Evolutionary conservation across 2,113 vertebrate genomes (phyloP).

Genomic region (Amblyopsis rosae): DNA sequence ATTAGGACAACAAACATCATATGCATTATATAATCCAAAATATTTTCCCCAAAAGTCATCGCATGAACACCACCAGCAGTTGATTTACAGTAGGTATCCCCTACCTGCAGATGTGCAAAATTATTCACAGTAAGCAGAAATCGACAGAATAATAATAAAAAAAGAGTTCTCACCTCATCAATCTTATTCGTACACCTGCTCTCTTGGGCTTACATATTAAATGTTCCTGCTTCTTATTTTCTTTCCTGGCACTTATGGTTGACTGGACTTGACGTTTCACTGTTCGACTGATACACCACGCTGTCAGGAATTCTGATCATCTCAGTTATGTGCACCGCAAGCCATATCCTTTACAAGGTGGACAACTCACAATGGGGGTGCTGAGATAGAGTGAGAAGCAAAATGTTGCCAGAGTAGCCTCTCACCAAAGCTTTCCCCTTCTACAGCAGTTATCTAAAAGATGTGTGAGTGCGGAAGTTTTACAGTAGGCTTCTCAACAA

Average conservation of each 20-base stretch:
- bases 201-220: constrained; percentile 21
- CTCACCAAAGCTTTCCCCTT: constrained; percentile 30
- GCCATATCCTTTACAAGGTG: constrained; percentile 59
- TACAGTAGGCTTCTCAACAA: too few relatives aligned
- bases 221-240: neutral
- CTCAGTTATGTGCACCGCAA: constrained; percentile 56
- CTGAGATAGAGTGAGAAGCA: constrained; percentile 4
- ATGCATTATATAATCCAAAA: neutral
- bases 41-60: neutral
- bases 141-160: constrained; percentile 22
- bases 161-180: constrained; percentile 61
- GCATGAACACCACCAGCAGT: neutral
- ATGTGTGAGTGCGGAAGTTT: neutral
- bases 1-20: too few relatives aligned
- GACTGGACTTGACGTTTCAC: constrained; percentile 50
- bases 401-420: constrained; percentile 8
- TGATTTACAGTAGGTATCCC: constrained; percentile 24
- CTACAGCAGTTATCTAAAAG: constrained; percentile 18
- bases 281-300: constrained; percentile 40
- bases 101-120: constrained; percentile 23
- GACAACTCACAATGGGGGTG: constrained; percentile 17
- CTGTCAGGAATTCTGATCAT: constrained; percentile 62
- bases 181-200: constrained; percentile 49
- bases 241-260: constrained; percentile 31
- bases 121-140: constrained; percentile 29